Evolutionary conservation across 1,140 invertebrate genomes (phyloP).

Genomic region (Melipona quadrifasciata): DNA sequence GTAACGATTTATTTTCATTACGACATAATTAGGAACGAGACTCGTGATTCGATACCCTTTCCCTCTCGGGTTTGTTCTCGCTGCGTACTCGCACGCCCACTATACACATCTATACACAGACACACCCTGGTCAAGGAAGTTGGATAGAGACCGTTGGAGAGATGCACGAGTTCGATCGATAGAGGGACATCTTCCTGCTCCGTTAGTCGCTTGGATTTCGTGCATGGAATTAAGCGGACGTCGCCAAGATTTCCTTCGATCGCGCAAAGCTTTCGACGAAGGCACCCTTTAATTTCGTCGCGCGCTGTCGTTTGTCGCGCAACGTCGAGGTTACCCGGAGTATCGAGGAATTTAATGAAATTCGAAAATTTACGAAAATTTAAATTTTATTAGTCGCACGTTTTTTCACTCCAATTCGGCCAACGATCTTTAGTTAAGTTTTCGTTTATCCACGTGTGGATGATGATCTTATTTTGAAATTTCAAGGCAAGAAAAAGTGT

Average conservation of each 20-base stretch:
- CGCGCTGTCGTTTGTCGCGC: too few relatives aligned
- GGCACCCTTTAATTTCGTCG: not conserved
- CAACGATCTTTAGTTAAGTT: too few relatives aligned
- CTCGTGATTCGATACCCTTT: constrained; percentile 46
- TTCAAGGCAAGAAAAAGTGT: too few relatives aligned
- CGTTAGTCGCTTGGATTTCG: not conserved
- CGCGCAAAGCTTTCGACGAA: not conserved
- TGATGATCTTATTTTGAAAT: too few relatives aligned
- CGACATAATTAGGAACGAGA: constrained; percentile 69
- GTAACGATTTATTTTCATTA: constrained; percentile 80
- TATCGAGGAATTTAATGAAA: too few relatives aligned
- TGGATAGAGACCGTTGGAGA: not conserved
- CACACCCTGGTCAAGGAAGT: not conserved
- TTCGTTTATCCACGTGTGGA: too few relatives aligned
- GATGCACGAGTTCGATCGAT: not conserved
- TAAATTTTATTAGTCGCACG: too few relatives aligned
- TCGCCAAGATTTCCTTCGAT: not conserved
- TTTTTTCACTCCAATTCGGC: too few relatives aligned
- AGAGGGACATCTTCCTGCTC: not conserved
- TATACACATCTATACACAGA: not conserved
- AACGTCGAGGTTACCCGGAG: too few relatives aligned
- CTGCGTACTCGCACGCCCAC: too few relatives aligned
- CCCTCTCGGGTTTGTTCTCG: not conserved
- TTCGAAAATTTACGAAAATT: too few relatives aligned
- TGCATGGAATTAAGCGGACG: not conserved